These are phyloP conservation scores for Didymodactylos carnosus DNA, from an alignment of 2,888 invertebrate species.

Conservation along the genomic window DNA sequence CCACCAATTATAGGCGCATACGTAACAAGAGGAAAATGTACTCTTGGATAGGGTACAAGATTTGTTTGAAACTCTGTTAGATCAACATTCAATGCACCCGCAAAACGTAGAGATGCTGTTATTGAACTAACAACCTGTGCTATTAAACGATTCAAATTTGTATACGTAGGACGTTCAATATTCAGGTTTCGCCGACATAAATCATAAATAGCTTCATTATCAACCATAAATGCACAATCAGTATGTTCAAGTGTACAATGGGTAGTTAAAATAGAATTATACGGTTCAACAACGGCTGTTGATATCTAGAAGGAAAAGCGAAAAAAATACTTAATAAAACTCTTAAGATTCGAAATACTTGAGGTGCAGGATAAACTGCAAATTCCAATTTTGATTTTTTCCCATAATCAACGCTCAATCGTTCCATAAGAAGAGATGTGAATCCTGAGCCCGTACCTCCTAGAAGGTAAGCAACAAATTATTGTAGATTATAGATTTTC, in stretches of 20 bases:
- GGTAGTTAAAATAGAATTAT: slow-evolving; percentile 16
- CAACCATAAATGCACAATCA: slow-evolving; percentile 49
- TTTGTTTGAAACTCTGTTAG: slow-evolving; percentile 15
- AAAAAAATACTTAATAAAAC: background rate
- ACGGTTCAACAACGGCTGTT: slow-evolving; percentile 17
- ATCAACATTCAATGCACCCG: slow-evolving; percentile 14
- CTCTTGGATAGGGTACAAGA: slow-evolving; percentile 14
- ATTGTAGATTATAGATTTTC: background rate
- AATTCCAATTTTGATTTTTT: slow-evolving; percentile 15
- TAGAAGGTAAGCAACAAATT: background rate
- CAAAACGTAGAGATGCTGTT: slow-evolving; percentile 14
- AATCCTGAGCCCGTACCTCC: slow-evolving; percentile 18
- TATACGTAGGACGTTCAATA: slow-evolving; percentile 13
- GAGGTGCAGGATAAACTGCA: slow-evolving; percentile 16
- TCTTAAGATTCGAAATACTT: background rate
- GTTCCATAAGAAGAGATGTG: slow-evolving; percentile 16
- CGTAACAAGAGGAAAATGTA: slow-evolving; percentile 15
- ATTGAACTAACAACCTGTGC: slow-evolving; percentile 14
- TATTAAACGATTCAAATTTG: slow-evolving; percentile 13
- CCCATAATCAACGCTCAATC: slow-evolving; percentile 16
- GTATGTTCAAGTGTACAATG: slow-evolving; percentile 48
- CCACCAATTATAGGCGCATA: slow-evolving; percentile 9
- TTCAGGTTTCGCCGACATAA: slow-evolving; percentile 9
- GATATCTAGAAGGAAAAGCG: background rate
- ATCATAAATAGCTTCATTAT: slow-evolving; percentile 17